Evolutionary conservation across 2,797 vertebrate genomes (phyloP).

Genomic region (Argentina silus): DNA sequence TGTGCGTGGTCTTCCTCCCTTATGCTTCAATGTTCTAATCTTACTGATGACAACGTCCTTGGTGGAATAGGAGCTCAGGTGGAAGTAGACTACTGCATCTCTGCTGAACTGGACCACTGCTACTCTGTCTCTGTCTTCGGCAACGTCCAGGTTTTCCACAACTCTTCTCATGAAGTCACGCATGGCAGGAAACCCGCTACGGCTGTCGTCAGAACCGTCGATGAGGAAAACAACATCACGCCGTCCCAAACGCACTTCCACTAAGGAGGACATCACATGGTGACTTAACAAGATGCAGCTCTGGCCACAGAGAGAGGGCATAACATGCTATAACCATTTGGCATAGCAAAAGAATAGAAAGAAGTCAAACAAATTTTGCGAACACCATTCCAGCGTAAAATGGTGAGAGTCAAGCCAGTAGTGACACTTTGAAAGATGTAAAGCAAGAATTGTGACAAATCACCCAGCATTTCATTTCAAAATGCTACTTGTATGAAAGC

Average conservation of each 20-base stretch:
- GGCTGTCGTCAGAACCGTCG: slow-evolving; percentile 40
- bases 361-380: not conserved
- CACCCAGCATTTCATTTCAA: not conserved
- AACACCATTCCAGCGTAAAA: not conserved
- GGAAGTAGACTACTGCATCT: slow-evolving; percentile 33
- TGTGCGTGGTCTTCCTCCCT: slow-evolving; percentile 27
- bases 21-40: slow-evolving; percentile 28
- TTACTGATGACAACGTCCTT: slow-evolving; percentile 28
- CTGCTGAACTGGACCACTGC: slow-evolving; percentile 35
- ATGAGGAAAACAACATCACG: slow-evolving; percentile 46
- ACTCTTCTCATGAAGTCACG: slow-evolving; percentile 39
- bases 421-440: not conserved
- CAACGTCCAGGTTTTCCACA: slow-evolving; percentile 29
- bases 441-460: not conserved
- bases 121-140: slow-evolving; percentile 25
- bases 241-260: slow-evolving; percentile 6
- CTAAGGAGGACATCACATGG: slow-evolving; percentile 1
- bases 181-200: slow-evolving; percentile 34
- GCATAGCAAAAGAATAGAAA: slow-evolving; percentile 65
- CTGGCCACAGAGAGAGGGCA: not conserved
- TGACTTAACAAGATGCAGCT: not conserved
- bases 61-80: slow-evolving; percentile 34
- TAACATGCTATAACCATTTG: slow-evolving; percentile 25
- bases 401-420: not conserved
- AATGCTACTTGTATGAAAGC: not conserved